Base-by-base conservation (phyloP, 2,797 vertebrate species). In the Sebastes vulpes region DNA sequence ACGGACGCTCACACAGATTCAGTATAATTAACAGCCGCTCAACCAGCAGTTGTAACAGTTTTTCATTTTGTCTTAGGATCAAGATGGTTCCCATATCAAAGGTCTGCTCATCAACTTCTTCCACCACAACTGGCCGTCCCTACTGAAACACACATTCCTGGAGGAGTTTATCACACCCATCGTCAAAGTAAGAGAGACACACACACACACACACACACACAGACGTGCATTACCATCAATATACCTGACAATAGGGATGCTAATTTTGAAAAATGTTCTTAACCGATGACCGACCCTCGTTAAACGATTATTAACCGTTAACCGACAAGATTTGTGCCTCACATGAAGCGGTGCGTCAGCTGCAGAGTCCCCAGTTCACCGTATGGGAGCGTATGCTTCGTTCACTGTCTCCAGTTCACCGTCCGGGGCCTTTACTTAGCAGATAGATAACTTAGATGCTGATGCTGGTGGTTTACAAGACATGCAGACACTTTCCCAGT, bases 51-150 rank as follows among this genome's bases (percentile, higher is more conserved):
- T 23, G 2, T 74, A 68, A 84, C n/a, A 1, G 28, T 11, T 68
- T 18, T 7, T 56, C 1, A 0, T 86, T 6, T 61, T 69, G 10
- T 59, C 8, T 9, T 53, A 99, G 99, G 99, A 99, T 95, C 98
- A 98, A 95, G 99, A 99, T 7, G 98, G 98, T 63, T 99, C 98
- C 23, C 98, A 99, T 50, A 99, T 99, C 89, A 99, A 99, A 96
- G 98, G 98, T 56, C 96, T 99, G 68, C 96, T 99, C 74, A 99
- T 99, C 88, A 99, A 99, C 94, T 99, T 99, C 94, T 99, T 99
- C 85, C 99, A 99, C 92, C 98, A 99, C 93, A 99, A 99, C 86
- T 99, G 99, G 98, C 99, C 99, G 1, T 99, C 99, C 58, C 95
- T 99, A 79, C 93, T 99, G 16, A 97, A 77, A 54, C 99, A 99